phyloP scores from a whole-genome alignment of 2,888 invertebrate genomes.

The Brenthis daphne region DNA sequence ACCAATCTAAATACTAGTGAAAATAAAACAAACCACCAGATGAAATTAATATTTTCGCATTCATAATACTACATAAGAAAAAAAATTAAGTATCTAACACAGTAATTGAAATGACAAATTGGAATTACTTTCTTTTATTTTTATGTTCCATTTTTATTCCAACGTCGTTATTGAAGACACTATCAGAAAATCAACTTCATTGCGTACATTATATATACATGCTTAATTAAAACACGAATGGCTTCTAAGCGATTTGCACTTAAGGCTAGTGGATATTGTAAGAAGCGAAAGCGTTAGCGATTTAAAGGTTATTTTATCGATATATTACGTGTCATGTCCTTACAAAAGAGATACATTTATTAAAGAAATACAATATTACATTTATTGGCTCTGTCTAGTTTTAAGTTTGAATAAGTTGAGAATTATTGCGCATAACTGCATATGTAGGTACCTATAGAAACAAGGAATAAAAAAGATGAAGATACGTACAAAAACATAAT shows the following conservation, averaged over 20 bases:
- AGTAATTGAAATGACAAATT: background rate
- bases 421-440: too few species aligned
- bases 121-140: background rate
- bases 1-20: too few species aligned
- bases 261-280: conserved; percentile 14
- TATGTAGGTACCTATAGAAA: too few species aligned
- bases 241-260: conserved; percentile 27
- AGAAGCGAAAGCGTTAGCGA: conserved; percentile 13
- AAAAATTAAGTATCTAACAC: background rate
- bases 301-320: background rate
- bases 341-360: too few species aligned
- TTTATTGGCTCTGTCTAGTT: too few species aligned
- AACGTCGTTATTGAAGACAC: conserved; percentile 16
- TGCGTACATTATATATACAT: conserved; percentile 15
- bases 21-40: too few species aligned
- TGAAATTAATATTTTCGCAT: too few species aligned
- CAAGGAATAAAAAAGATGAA: too few species aligned
- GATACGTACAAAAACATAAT: too few species aligned
- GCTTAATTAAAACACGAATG: conserved; percentile 32
- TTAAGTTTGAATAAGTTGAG: too few species aligned
- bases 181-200: conserved; percentile 24
- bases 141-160: background rate
- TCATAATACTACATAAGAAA: background rate
- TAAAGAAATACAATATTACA: too few species aligned
- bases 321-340: too few species aligned